Conservation (phyloP, 2,797 vertebrate genomes). For the Brachyalestes nurse region DNA sequence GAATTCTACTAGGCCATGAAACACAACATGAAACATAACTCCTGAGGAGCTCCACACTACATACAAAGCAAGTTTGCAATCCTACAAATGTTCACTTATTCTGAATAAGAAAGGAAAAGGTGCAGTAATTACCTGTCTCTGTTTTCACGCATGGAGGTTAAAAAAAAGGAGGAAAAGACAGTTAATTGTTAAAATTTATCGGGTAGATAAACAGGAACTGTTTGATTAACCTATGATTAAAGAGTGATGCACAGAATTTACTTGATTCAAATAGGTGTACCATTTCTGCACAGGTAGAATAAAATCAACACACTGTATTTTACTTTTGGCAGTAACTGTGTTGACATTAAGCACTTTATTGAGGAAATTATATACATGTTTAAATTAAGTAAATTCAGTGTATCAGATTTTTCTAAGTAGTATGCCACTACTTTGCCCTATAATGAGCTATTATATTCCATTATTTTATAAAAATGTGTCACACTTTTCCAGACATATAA, state of each 20-base stretch:
- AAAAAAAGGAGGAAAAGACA: constrained; percentile 65
- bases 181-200: constrained; percentile 54
- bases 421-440: neutral
- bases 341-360: neutral
- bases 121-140: constrained; percentile 89
- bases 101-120: constrained; percentile 48
- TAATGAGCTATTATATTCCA: neutral
- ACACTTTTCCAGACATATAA: constrained; percentile 11
- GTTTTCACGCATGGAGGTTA: constrained; percentile 73
- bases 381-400: too few relatives aligned
- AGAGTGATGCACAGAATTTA: neutral
- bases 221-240: neutral
- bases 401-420: neutral
- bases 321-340: neutral
- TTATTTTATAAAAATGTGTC: constrained; percentile 4
- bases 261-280: neutral
- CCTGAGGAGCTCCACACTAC: constrained; percentile 4
- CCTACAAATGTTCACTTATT: constrained; percentile 38
- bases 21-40: constrained; percentile 18
- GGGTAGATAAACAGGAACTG: neutral
- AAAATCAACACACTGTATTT: neutral
- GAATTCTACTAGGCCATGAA: constrained; percentile 15
- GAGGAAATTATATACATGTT: too few relatives aligned
- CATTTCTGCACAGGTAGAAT: neutral
- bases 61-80: constrained; percentile 31